Conservation (phyloP, 2,888 invertebrate species). For the Caenorhabditis imperialis region DNA sequence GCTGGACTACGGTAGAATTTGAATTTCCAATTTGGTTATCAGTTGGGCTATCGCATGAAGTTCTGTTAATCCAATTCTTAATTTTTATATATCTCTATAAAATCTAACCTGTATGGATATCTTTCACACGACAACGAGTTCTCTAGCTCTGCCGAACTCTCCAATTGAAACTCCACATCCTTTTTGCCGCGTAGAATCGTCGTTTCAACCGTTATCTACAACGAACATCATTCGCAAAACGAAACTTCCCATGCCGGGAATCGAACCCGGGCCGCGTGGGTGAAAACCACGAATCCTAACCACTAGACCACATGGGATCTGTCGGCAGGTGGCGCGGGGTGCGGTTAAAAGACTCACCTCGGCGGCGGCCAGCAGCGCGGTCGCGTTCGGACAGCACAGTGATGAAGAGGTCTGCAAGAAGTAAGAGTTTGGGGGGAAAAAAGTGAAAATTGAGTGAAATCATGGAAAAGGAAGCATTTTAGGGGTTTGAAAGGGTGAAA, state of each 20-base stretch:
- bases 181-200: neutral
- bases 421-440: neutral
- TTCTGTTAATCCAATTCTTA: too few relatives aligned
- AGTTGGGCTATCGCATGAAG: too few relatives aligned
- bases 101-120: slow-evolving; percentile 31
- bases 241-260: slow-evolving; percentile 77
- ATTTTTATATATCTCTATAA: neutral
- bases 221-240: neutral
- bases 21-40: too few relatives aligned
- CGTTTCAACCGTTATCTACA: neutral
- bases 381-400: slow-evolving; percentile 30
- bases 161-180: slow-evolving; percentile 23
- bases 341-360: slow-evolving; percentile 5
- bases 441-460: slow-evolving; percentile 5
- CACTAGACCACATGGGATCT: slow-evolving; percentile 53
- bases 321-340: neutral
- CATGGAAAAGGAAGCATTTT: too few relatives aligned
- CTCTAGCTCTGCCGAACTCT: slow-evolving; percentile 27
- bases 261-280: slow-evolving; percentile 78
- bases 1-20: slow-evolving; percentile 12
- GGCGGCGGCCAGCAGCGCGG: slow-evolving; percentile 6
- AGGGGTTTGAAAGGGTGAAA: neutral
- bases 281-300: slow-evolving; percentile 69
- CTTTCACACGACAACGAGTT: slow-evolving; percentile 31
- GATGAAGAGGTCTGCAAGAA: neutral